Evolutionary conservation across 2,113 vertebrate genomes (phyloP).

Genomic region (Prietella phreatophila): DNA sequence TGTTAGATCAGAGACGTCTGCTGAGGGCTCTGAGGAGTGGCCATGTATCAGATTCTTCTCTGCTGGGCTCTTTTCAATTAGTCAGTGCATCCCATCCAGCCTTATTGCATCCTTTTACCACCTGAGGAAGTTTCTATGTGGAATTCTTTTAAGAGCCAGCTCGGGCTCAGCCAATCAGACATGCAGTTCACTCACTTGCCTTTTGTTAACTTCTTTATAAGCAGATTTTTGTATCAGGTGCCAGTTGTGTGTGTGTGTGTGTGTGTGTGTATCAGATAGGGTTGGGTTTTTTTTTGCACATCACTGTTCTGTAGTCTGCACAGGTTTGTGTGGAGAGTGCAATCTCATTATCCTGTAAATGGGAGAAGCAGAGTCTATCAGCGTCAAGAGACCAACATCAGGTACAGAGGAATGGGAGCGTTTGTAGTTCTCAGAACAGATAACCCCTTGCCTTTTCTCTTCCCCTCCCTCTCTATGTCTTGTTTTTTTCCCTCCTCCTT

Average conservation of each 20-base stretch:
- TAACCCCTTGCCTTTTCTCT: constrained; percentile 40
- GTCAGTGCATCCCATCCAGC: constrained; percentile 36
- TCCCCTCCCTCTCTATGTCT: constrained; percentile 46
- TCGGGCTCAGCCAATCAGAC: constrained; percentile 37
- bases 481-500: constrained; percentile 35
- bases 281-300: background rate
- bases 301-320: constrained; percentile 43
- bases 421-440: constrained; percentile 42
- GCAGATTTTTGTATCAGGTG: constrained; percentile 23
- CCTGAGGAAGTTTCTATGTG: constrained; percentile 48
- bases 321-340: constrained; percentile 44
- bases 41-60: constrained; percentile 37
- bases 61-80: constrained; percentile 58
- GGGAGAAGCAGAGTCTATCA: constrained; percentile 54
- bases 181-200: constrained; percentile 38
- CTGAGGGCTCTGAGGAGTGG: constrained; percentile 33
- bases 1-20: constrained; percentile 34
- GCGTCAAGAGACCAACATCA: constrained; percentile 51
- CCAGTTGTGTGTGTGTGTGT: background rate
- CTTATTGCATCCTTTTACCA: constrained; percentile 43
- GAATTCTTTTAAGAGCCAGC: constrained; percentile 43
- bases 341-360: constrained; percentile 60
- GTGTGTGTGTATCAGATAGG: too few species aligned
- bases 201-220: constrained; percentile 24
- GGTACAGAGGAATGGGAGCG: constrained; percentile 46